phyloP scores from a whole-genome alignment of 2,888 invertebrate genomes.

The Chymomyza fuscimana region DNA sequence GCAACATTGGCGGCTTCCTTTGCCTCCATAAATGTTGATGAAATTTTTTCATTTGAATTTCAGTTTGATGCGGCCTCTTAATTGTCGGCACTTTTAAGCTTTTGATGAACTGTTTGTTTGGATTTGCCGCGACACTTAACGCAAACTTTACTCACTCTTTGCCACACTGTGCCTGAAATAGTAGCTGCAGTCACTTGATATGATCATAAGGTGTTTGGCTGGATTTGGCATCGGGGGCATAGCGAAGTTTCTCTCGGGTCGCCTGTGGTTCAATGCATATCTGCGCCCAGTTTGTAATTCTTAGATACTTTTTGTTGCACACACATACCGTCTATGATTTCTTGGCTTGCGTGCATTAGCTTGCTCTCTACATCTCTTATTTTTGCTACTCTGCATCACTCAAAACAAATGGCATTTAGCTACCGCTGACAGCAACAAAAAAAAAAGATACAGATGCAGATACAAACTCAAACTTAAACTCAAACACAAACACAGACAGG shows the following conservation, averaged over 20 bases:
- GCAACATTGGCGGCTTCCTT: constrained; percentile 56
- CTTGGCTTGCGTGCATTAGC: constrained; percentile 52
- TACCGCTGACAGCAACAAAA: background rate
- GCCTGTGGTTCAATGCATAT: background rate
- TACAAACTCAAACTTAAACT: background rate
- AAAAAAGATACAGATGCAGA: background rate
- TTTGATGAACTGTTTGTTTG: constrained; percentile 75
- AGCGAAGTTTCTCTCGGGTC: background rate
- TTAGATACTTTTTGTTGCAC: background rate
- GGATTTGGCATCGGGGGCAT: constrained; percentile 7
- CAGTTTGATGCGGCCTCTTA: constrained; percentile 49
- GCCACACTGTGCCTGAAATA: constrained; percentile 14
- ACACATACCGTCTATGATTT: too few relatives aligned
- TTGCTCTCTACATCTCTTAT: constrained; percentile 38
- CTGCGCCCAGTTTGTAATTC: constrained; percentile 14
- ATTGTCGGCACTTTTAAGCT: constrained; percentile 63
- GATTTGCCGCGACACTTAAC: constrained; percentile 73
- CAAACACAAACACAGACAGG: background rate
- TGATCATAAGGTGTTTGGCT: constrained; percentile 48
- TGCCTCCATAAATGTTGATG: constrained; percentile 21
- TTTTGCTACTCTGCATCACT: background rate
- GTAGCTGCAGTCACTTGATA: background rate
- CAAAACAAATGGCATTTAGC: constrained; percentile 1
- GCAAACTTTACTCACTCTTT: constrained; percentile 5
- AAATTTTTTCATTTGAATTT: constrained; percentile 29